Conservation (phyloP, 2,888 invertebrate genomes). For the Pristionchus arcanus region DNA sequence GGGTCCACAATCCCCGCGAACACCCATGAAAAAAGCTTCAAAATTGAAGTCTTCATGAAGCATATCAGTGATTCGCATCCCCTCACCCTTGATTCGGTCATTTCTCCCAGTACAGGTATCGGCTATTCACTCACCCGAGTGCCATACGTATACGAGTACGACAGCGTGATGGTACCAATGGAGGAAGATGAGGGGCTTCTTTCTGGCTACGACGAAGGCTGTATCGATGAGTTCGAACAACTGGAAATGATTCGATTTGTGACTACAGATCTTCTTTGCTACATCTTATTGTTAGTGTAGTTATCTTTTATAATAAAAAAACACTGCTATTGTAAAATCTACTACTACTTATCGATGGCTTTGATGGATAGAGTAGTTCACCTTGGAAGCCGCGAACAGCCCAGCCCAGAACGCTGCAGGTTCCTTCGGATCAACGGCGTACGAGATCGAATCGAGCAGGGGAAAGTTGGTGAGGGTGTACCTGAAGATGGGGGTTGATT, state of each 20-base stretch:
- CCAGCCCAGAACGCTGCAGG: conserved; percentile 78
- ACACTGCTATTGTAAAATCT: too few relatives aligned
- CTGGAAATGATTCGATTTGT: conserved; percentile 53
- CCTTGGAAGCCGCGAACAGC: conserved; percentile 72
- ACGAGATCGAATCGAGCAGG: conserved; percentile 66
- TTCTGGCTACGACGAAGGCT: conserved; percentile 90
- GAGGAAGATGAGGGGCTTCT: conserved; percentile 83
- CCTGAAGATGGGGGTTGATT: background rate
- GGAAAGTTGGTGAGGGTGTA: conserved; percentile 64
- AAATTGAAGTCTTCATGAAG: too few relatives aligned
- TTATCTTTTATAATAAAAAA: too few relatives aligned
- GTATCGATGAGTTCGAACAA: conserved; percentile 86
- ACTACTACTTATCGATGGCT: background rate
- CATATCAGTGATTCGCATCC: too few relatives aligned
- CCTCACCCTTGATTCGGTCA: too few relatives aligned
- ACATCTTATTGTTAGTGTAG: too few relatives aligned
- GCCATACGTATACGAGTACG: conserved; percentile 94
- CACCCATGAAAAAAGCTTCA: too few relatives aligned
- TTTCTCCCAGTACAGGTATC: too few relatives aligned
- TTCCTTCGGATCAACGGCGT: conserved; percentile 70
- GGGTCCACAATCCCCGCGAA: too few relatives aligned
- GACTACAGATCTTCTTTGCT: background rate
- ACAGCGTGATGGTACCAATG: conserved; percentile 98
- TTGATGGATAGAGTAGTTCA: background rate
- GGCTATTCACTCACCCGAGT: conserved; percentile 67